Evolutionary conservation across 1,140 invertebrate genomes (phyloP), one percentile per base, ranked within the genome.

Genomic region (Vollenhovia emeryi): DNA sequence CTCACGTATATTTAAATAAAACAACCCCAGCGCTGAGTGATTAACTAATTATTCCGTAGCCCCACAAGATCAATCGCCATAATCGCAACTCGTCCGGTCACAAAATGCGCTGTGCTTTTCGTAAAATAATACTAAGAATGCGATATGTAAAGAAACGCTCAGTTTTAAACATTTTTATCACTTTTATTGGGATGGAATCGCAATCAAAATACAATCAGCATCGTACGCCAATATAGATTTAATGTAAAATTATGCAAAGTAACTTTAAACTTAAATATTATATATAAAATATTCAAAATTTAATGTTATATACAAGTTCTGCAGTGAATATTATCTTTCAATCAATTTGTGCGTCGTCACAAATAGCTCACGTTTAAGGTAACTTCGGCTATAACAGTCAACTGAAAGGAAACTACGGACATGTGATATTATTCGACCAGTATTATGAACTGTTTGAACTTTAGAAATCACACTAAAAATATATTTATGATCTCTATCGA

Each of bases 1-100:
- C 62, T 86, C 78, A 30, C 57, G 45, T 87, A 64, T 62, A 85
- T 89, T 87, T 84, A 57, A 78, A 90, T 89, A 88, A 92, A 89
- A 91, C 79, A 86, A 79, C 57, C 33, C n/a, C 50, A 27, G 64
- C 78, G 64, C 79, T 91, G 90, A 92, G 74, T 82, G 88, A 92
- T 92, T 91, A 85, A 92, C 88, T 91, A 92, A 92, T 92, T 92
- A 92, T 88, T 66, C 84, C 59, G 66, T 66, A 74, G 74, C 36
- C 43, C 84, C 30, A 73, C 68, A 57, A 76, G 73, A 87, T 79
- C 73, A 48, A 84, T 87, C 69, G 64, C 75, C 36, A 76, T 71
- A 84, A 90, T 89, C 88, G 2, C 64, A 36, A 55, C 2, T 57
- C 24, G 13, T 11, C 11, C 78, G 11, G 24, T 71, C 21, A 50